Conservation (phyloP, 23 tunicate genomes). For the Corella eumyota region DNA sequence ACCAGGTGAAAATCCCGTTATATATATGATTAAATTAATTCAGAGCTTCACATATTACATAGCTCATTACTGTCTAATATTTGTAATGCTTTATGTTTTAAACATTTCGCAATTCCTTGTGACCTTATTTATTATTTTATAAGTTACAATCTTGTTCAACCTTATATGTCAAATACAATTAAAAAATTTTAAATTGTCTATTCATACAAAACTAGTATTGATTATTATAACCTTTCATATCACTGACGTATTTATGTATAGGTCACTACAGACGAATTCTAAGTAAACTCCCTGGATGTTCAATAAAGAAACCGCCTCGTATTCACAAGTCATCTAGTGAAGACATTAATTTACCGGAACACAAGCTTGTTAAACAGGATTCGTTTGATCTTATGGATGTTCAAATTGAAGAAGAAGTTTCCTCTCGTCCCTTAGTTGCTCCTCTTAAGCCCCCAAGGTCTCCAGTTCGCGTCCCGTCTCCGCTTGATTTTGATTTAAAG, state of each 20-base stretch:
- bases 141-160: no score
- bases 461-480: not conserved
- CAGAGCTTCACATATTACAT: not conserved
- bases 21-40: not conserved
- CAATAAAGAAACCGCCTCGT: constrained; percentile 28
- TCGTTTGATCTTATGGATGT: constrained; percentile 5
- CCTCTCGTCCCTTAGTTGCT: no score
- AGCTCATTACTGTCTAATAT: not conserved
- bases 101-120: not conserved
- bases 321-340: not conserved
- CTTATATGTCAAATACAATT: no score
- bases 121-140: no score
- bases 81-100: not conserved
- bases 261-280: constrained; percentile 67
- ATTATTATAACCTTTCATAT: not conserved
- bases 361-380: not conserved
- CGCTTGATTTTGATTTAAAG: no score
- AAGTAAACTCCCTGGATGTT: constrained; percentile 58
- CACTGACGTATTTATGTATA: not conserved
- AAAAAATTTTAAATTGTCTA: no score
- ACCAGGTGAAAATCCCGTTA: constrained; percentile 19
- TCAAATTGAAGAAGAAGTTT: constrained; percentile 1
- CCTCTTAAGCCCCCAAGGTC: constrained; percentile 37
- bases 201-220: no score
- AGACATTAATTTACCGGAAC: not conserved